phyloP scores from a whole-genome alignment of 1,140 invertebrate species.

The Drosophila albomicans region DNA sequence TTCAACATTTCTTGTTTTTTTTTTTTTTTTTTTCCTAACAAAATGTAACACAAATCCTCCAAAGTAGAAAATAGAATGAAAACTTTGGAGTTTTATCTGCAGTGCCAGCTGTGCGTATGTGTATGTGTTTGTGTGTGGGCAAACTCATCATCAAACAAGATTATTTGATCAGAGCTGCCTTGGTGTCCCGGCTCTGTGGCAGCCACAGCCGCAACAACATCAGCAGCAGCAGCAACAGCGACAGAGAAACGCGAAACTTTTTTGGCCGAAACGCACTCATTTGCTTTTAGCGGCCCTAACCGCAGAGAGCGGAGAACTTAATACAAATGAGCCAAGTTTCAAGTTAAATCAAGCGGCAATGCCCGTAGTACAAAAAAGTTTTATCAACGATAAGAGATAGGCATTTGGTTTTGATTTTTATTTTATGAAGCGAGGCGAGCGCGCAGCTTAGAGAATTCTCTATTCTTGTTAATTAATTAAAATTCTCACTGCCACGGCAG shows the following conservation, averaged over 20 bases:
- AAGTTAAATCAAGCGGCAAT: constrained; percentile 77
- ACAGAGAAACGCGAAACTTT: constrained; percentile 43
- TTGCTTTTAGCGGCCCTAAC: constrained; percentile 62
- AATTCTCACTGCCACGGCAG: too few species aligned
- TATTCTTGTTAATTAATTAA: constrained; percentile 12
- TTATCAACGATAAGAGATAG: constrained; percentile 46
- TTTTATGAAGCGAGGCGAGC: constrained; percentile 51
- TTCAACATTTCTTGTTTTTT: constrained; percentile 41
- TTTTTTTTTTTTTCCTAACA: constrained; percentile 36
- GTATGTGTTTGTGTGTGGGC: constrained; percentile 51
- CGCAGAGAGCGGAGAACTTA: constrained; percentile 61
- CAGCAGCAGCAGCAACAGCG: constrained; percentile 6
- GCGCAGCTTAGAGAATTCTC: constrained; percentile 8
- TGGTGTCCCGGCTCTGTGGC: neutral
- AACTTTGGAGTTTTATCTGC: constrained; percentile 69
- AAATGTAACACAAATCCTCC: constrained; percentile 78
- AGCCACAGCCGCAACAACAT: constrained; percentile 21
- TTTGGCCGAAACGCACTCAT: constrained; percentile 64
- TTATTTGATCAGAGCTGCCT: constrained; percentile 79
- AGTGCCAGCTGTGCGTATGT: constrained; percentile 41
- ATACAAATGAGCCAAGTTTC: constrained; percentile 78
- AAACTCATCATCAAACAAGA: constrained; percentile 83
- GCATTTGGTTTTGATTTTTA: constrained; percentile 62
- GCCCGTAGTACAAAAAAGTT: constrained; percentile 53
- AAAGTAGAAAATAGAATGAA: constrained; percentile 81